Evolutionary conservation across 2,888 invertebrate genomes (phyloP).

Genomic region (Cephus pulcher): DNA sequence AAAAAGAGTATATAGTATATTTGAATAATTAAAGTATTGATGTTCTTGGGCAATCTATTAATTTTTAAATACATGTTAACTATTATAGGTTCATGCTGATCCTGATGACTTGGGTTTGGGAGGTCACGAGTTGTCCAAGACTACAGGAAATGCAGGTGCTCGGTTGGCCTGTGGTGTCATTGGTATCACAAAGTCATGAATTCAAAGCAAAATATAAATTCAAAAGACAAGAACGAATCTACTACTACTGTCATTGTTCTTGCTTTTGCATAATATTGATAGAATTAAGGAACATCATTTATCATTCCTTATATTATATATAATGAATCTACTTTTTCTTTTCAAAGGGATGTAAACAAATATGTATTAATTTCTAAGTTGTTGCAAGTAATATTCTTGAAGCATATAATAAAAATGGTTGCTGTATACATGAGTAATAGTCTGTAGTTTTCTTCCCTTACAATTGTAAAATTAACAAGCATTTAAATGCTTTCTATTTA

Average conservation of each 20-base stretch:
- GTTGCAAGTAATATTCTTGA: not conserved
- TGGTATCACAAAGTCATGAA: conserved; percentile 73
- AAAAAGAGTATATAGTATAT: not conserved
- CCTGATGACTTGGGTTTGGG: conserved; percentile 94
- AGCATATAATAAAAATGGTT: not conserved
- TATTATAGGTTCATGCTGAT: conserved; percentile 81
- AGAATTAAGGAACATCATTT: conserved; percentile 12
- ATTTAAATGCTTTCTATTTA: not conserved
- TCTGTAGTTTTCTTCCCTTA: not conserved
- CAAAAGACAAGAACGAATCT: conserved; percentile 17
- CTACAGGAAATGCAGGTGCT: conserved; percentile 95
- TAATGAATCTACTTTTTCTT: conserved; percentile 11
- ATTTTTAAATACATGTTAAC: not conserved
- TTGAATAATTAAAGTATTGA: not conserved
- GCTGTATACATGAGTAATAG: not conserved
- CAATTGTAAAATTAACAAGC: not conserved
- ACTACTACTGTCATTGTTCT: conserved; percentile 20
- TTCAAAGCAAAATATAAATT: conserved; percentile 32
- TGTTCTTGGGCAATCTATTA: not conserved
- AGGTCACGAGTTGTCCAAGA: conserved; percentile 91
- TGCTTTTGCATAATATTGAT: conserved; percentile 29
- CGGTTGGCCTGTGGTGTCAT: conserved; percentile 91
- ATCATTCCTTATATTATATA: conserved; percentile 39
- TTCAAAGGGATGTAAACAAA: not conserved
- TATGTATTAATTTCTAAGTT: not conserved